Conservation (phyloP, 2,888 invertebrate species). For the Platypus cylindrus region DNA sequence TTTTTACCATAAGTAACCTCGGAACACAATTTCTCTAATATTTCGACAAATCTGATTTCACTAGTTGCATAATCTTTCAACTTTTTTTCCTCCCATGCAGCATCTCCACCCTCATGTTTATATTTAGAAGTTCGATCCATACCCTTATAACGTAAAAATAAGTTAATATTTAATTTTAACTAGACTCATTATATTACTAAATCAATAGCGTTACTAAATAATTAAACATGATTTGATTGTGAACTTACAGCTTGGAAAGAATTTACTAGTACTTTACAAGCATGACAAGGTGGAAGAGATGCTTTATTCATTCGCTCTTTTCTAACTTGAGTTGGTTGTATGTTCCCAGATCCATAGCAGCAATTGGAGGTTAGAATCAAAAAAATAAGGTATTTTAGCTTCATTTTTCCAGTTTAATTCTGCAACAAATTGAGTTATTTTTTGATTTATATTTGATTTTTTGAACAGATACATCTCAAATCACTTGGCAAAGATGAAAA, state of each 20-base stretch:
- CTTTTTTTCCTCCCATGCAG: conserved; percentile 87
- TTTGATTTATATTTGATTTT: no score
- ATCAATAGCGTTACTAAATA: no score
- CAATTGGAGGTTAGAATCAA: conserved; percentile 5
- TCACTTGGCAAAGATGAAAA: no score
- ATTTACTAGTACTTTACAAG: conserved; percentile 59
- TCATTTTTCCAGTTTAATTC: no score
- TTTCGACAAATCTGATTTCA: conserved; percentile 82
- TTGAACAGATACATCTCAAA: no score
- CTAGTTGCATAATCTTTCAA: conserved; percentile 70
- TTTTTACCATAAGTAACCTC: conserved; percentile 58
- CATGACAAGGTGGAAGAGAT: conserved; percentile 56
- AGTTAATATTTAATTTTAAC: neutral
- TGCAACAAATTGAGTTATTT: no score
- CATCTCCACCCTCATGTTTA: conserved; percentile 86
- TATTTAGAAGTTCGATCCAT: conserved; percentile 70
- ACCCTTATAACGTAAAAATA: conserved; percentile 53
- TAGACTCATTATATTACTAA: no score
- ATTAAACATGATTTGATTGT: neutral
- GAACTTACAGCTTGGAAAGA: conserved; percentile 51
- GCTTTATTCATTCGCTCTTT: conserved; percentile 11
- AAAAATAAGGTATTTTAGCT: no score
- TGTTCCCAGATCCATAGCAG: neutral
- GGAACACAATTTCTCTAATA: conserved; percentile 75
- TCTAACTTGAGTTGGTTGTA: conserved; percentile 6